Conservation (phyloP, 2,888 invertebrate species). For the Clivina fossor region DNA sequence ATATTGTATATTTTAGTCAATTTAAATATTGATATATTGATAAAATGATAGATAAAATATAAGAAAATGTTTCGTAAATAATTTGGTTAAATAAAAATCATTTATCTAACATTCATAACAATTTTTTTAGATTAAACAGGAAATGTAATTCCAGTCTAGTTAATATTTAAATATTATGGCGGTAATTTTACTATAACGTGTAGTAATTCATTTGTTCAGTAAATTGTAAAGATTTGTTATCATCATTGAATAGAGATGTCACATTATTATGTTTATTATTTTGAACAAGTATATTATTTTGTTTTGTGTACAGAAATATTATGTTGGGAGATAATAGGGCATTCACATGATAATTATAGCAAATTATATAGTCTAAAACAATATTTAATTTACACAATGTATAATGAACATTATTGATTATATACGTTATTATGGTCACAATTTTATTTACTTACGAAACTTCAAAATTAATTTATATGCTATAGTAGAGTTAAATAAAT, state of each 20-base stretch:
- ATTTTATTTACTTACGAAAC: slow-evolving; percentile 1
- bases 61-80: no score
- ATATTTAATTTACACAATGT: neutral
- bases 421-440: no score
- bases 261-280: slow-evolving; percentile 13
- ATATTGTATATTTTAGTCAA: no score
- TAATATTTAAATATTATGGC: slow-evolving; percentile 26
- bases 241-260: slow-evolving; percentile 9
- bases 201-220: slow-evolving; percentile 1
- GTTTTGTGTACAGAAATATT: no score
- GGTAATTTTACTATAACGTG: slow-evolving; percentile 26
- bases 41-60: no score
- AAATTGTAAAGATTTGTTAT: slow-evolving; percentile 5
- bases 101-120: no score
- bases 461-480: no score
- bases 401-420: no score
- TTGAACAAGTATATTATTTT: neutral
- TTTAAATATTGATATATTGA: no score
- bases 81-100: no score
- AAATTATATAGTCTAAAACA: neutral
- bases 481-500: no score
- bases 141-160: slow-evolving; percentile 30
- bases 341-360: neutral
- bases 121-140: no score
- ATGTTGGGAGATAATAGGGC: slow-evolving; percentile 4